These are phyloP conservation scores for Phrynocephalus versicolor DNA, from an alignment of 2,113 vertebrate genomes.

Conservation along the genomic window DNA sequence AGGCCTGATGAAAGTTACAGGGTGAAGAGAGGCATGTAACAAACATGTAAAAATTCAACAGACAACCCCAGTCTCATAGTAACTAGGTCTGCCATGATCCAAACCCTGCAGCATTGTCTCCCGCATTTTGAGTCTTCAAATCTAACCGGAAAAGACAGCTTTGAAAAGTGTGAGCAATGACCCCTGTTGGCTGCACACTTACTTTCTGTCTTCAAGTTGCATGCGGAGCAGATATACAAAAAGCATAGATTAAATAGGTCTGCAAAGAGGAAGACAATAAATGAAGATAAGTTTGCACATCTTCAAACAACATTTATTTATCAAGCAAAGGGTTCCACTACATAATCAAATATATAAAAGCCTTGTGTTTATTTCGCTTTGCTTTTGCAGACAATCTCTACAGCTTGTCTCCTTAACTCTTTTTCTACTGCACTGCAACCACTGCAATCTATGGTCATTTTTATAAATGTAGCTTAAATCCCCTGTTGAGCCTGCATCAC, in stretches of 20 bases:
- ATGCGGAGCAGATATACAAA: background rate
- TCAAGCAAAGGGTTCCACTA: background rate
- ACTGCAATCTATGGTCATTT: background rate
- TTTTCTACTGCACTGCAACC: background rate
- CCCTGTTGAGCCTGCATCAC: background rate
- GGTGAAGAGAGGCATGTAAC: background rate
- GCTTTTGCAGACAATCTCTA: background rate
- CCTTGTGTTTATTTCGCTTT: background rate
- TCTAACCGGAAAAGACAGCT: background rate
- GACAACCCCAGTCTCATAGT: background rate
- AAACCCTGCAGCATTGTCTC: background rate
- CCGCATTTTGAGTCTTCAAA: background rate
- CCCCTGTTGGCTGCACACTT: background rate
- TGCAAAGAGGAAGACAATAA: background rate
- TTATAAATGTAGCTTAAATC: background rate
- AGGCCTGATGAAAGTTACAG: background rate
- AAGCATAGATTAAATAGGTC: background rate
- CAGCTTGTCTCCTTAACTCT: background rate
- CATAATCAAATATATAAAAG: background rate
- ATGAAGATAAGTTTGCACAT: background rate
- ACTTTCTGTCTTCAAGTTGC: background rate
- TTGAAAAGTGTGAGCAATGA: background rate
- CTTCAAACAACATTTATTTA: background rate
- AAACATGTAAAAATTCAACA: too few relatives aligned
- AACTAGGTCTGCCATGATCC: background rate